phyloP scores from a whole-genome alignment of 2,113 vertebrate species.

The Columba livia region DNA sequence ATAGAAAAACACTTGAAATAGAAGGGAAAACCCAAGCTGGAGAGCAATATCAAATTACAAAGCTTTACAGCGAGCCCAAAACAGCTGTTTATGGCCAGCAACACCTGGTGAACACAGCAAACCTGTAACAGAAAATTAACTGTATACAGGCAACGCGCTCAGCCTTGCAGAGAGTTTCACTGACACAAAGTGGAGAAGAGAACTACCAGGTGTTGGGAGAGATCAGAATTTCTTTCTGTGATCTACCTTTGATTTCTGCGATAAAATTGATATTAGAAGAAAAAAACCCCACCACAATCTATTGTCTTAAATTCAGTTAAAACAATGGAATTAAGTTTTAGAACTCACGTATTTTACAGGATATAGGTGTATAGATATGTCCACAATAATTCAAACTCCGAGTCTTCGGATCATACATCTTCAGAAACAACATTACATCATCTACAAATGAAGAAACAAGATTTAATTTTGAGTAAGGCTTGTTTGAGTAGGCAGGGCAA shows the following conservation, averaged over 20 bases:
- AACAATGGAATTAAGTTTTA: neutral
- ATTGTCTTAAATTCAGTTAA: neutral
- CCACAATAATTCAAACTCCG: conserved; percentile 99
- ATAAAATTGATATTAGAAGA: neutral
- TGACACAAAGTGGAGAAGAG: neutral
- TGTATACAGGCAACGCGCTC: neutral
- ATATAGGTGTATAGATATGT: conserved; percentile 99
- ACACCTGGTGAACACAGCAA: neutral
- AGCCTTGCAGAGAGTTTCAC: neutral
- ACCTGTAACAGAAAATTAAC: neutral
- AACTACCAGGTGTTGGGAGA: neutral
- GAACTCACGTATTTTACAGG: conserved; percentile 99
- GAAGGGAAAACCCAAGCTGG: neutral
- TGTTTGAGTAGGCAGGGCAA: neutral
- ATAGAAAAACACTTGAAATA: neutral
- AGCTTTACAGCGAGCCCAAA: neutral
- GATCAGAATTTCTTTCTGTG: neutral
- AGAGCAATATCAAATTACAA: neutral
- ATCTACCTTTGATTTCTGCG: neutral
- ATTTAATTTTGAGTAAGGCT: neutral
- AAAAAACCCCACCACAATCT: neutral
- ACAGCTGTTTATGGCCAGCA: neutral
- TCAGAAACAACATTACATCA: conserved; percentile 99
- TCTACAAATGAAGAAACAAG: conserved; percentile 74
- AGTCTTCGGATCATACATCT: conserved; percentile 99